Base-by-base conservation (phyloP, 2,888 invertebrate species). In the Panorpa germanica region DNA sequence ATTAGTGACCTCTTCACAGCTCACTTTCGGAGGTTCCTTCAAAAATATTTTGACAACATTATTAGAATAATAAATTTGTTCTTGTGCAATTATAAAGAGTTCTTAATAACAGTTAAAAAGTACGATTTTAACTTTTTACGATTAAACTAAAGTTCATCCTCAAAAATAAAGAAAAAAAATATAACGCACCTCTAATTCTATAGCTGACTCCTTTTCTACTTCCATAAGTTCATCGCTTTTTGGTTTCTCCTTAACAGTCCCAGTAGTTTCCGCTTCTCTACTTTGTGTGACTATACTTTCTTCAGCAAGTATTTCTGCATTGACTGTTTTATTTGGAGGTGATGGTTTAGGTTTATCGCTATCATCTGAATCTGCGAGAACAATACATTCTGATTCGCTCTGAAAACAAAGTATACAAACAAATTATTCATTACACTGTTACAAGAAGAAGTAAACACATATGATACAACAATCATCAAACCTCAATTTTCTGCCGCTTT, bases 291-390 rank as follows among this genome's bases (percentile, higher is more conserved):
- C 27, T 5, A 6, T 11, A 21, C 25, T 18, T 15, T 32, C 28
- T 4, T 22, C 19, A 16, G 15, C 17, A n/a, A 20, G n/a, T 17
- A 15, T 25, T 10, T n/a, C 11, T 12, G 53, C 55, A 57, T 55
- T 3, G 54, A 54, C 38, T 54, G 48, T 38, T 54, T 52, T 57
- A 60, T n/a, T n/a, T n/a, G n/a, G n/a, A n/a, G n/a, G n/a, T n/a
- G n/a, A n/a, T n/a, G n/a, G n/a, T n/a, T n/a, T n/a, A n/a, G n/a
- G n/a, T n/a, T n/a, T n/a, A n/a, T n/a, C n/a, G n/a, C n/a, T n/a
- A n/a, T n/a, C n/a, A n/a, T n/a, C n/a, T n/a, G n/a, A n/a, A n/a
- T n/a, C n/a, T n/a, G n/a, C n/a, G n/a, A n/a, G n/a, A n/a, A n/a
- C n/a, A n/a, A n/a, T n/a, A n/a, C 57, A 37, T 22, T 28, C 5